A percentile compares a stretch with the other conserved stretches of the same genome.
Conservation (phyloP, 1,140 invertebrate species). For the Hesperophylax magnus region DNA sequence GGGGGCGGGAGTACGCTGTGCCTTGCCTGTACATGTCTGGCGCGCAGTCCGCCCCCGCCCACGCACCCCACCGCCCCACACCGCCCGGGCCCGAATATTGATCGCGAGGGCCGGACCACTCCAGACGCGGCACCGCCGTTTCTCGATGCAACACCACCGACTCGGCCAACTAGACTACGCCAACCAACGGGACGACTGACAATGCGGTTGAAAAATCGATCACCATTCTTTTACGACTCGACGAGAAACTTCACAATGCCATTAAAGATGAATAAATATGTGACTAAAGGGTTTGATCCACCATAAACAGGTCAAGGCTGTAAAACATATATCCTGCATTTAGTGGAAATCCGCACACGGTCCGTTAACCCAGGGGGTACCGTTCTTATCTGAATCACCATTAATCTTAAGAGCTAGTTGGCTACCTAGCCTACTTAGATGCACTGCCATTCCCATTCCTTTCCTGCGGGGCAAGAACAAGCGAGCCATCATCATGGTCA, state of each 20-base stretch:
- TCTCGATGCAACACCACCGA: conserved; percentile 22
- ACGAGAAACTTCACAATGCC: conserved; percentile 5
- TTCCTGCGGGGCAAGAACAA: no score
- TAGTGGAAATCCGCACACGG: neutral
- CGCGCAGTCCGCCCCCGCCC: conserved; percentile 16
- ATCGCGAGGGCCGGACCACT: conserved; percentile 64
- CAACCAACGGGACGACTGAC: conserved; percentile 23
- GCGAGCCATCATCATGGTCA: no score
- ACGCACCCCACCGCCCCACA: conserved; percentile 49
- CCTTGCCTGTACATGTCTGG: conserved; percentile 60
- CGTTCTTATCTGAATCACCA: no score
- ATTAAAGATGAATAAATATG: neutral
- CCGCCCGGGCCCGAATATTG: conserved; percentile 59
- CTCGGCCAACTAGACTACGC: neutral
- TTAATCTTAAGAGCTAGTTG: no score
- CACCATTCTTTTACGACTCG: neutral
- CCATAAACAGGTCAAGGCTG: conserved; percentile 35
- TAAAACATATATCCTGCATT: conserved; percentile 3
- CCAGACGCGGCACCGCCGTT: conserved; percentile 39
- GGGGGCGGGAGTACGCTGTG: conserved; percentile 63
- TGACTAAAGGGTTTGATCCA: neutral
- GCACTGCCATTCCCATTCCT: no score
- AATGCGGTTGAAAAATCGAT: conserved; percentile 49
- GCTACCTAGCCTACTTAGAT: no score
- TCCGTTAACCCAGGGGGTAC: conserved; percentile 7